These are phyloP conservation scores for Smithornis capensis DNA, from an alignment of 2,113 vertebrate species.

Conservation along the genomic window DNA sequence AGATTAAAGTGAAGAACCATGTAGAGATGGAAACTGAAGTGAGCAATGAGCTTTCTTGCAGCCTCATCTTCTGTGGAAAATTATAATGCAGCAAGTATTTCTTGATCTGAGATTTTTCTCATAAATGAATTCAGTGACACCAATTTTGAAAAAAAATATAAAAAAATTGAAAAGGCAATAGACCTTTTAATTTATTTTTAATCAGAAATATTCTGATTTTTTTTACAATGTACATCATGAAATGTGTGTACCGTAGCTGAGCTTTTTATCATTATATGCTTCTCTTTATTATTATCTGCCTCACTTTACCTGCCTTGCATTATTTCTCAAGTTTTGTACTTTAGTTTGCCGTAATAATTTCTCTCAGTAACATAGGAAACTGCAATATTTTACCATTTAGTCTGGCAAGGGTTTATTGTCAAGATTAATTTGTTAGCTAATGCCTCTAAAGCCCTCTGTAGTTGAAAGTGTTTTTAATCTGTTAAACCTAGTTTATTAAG, in stretches of 20 bases:
- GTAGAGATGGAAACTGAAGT: neutral
- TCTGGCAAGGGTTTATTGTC: neutral
- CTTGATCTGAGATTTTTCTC: neutral
- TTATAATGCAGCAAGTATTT: neutral
- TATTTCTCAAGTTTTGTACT: neutral
- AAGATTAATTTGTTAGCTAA: slow-evolving; percentile 34
- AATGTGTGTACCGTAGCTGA: neutral
- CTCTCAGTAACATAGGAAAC: neutral
- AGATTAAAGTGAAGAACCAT: neutral
- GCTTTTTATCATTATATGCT: neutral
- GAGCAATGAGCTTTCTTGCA: neutral
- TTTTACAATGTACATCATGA: neutral
- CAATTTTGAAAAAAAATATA: neutral
- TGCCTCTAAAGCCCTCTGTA: neutral
- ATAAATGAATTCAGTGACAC: neutral
- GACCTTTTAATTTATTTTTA: neutral
- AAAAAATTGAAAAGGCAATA: neutral
- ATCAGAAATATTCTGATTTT: neutral
- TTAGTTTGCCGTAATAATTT: neutral
- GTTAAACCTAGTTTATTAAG: slow-evolving; percentile 13
- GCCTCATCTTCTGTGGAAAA: neutral
- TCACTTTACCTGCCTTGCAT: neutral
- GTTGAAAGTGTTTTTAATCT: neutral
- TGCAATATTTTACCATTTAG: neutral
- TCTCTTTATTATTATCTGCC: neutral